Conservation (phyloP, 2,113 vertebrate genomes). For the Sinocyclocheilus grahami region DNA sequence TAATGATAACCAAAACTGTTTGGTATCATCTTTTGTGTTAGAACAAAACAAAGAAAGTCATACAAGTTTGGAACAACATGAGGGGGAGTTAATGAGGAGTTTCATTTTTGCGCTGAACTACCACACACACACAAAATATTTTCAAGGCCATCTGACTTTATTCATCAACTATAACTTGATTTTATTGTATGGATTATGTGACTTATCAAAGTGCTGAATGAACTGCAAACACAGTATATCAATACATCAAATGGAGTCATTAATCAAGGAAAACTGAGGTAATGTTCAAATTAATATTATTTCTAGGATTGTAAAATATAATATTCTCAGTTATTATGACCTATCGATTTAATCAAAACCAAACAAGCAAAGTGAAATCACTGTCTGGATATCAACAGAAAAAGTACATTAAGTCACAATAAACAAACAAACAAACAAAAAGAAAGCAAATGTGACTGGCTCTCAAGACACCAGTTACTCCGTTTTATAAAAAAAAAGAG, state of each 20-base stretch:
- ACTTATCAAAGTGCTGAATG: constrained; percentile 30
- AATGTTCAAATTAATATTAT: constrained; percentile 31
- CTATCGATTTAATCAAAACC: constrained; percentile 47
- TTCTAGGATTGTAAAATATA: constrained; percentile 43
- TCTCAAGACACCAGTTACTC: constrained; percentile 16
- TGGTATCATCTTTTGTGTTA: background rate
- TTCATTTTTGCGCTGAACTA: background rate
- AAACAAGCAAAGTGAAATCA: constrained; percentile 47
- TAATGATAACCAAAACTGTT: background rate
- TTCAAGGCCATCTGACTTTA: constrained; percentile 10
- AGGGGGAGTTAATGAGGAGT: background rate
- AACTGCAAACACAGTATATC: constrained; percentile 27
- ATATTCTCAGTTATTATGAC: constrained; percentile 40
- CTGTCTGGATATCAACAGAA: constrained; percentile 46
- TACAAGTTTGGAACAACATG: background rate
- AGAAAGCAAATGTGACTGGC: constrained; percentile 31
- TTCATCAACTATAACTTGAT: constrained; percentile 18
- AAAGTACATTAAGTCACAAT: constrained; percentile 55
- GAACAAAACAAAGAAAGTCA: background rate
- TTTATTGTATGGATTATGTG: constrained; percentile 24
- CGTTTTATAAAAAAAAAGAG: constrained; percentile 54
- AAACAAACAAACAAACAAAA: constrained; percentile 28
- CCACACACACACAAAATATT: background rate
- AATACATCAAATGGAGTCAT: constrained; percentile 48
- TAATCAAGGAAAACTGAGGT: constrained; percentile 30